Conservation (phyloP, 2,888 invertebrate genomes). For the Calameuta pallipes region DNA sequence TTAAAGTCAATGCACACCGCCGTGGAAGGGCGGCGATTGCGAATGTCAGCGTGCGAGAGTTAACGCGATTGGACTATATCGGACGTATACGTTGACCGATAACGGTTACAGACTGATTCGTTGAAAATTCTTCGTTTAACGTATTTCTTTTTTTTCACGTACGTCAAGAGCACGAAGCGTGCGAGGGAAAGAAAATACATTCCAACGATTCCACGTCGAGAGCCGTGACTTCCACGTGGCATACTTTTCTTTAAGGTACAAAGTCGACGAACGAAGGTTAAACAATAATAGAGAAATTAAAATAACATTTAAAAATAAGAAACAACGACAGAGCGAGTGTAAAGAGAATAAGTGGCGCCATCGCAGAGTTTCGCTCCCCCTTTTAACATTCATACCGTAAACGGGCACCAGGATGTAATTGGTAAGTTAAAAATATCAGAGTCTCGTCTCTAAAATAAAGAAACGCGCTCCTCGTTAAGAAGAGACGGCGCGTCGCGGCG, state of each 20-base stretch:
- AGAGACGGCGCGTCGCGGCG: neutral
- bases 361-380: neutral
- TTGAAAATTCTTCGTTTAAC: neutral
- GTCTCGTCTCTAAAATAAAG: slow-evolving; percentile 15
- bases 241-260: neutral
- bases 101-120: neutral
- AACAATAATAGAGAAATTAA: neutral
- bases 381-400: neutral
- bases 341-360: slow-evolving; percentile 9
- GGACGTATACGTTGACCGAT: neutral
- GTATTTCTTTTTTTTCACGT: neutral
- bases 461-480: neutral
- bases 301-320: neutral
- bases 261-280: neutral
- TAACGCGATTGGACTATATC: neutral
- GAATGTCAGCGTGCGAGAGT: neutral
- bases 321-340: slow-evolving; percentile 8
- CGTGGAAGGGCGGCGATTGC: neutral
- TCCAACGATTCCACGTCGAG: neutral
- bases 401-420: slow-evolving; percentile 28
- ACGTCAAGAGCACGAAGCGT: neutral
- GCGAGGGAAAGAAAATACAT: neutral
- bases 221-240: neutral
- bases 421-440: slow-evolving; percentile 47
- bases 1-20: neutral